These are phyloP conservation scores for Brachyhypopomus occidentalis DNA, from an alignment of 2,113 vertebrate genomes.

Conservation along the genomic window DNA sequence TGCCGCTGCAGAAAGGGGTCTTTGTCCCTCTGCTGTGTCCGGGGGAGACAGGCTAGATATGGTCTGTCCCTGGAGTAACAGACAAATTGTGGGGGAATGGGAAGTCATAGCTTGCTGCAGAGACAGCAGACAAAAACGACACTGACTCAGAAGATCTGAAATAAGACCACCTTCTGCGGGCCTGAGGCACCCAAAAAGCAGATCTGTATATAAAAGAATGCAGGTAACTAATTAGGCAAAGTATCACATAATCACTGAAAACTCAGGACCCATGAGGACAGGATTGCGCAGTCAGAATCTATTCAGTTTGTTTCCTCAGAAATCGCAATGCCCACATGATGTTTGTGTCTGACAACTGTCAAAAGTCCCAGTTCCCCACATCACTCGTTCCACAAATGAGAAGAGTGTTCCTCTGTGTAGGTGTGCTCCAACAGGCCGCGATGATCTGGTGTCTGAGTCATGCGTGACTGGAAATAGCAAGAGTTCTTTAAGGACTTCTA, in stretches of 20 bases:
- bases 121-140: constrained; percentile 41
- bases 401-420: neutral
- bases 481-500: neutral
- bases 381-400: neutral
- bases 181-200: neutral
- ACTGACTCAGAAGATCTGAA: constrained; percentile 43
- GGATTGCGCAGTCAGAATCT: neutral
- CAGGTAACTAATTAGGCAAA: neutral
- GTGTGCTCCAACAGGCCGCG: neutral
- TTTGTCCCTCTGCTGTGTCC: constrained; percentile 60
- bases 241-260: neutral
- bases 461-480: neutral
- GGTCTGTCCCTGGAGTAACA: constrained; percentile 20
- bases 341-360: neutral
- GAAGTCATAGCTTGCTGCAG: constrained; percentile 31
- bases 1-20: constrained; percentile 59
- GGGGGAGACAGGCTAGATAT: constrained; percentile 41
- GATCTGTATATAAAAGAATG: neutral
- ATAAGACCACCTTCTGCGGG: neutral
- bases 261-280: neutral
- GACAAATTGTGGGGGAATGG: constrained; percentile 23
- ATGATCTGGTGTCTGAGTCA: neutral
- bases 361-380: neutral
- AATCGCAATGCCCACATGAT: neutral
- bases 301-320: neutral